Evolutionary conservation across 2,113 vertebrate species (phyloP), one percentile per base, ranked within the genome.

Genomic region (Tetrax tetrax): DNA sequence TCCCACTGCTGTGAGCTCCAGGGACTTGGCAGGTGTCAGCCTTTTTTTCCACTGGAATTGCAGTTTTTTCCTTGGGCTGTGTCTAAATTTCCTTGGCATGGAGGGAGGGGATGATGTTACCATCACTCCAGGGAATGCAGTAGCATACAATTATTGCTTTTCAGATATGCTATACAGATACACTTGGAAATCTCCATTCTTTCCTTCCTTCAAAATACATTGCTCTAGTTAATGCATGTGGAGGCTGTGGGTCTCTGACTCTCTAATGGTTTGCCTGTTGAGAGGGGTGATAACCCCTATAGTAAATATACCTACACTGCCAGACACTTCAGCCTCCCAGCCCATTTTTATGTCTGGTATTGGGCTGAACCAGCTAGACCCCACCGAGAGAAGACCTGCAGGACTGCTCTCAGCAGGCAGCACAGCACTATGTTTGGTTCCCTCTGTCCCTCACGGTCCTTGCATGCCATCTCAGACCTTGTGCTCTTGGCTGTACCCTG

Each of bases 31-130:
- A 93, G 33, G 22, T 80, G 22, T 35, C 69, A 60, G 51, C 47
- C 19, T 60, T 88, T 43, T 96, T 95, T 95, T 91, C 94, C 89
- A 79, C 57, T 72, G 37, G 50, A 93, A 90, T 47, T 93, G 90
- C 84, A 88, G 51, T 91, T 96, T 95, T 89, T 89, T 70, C 82
- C 82, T 83, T 96, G 87, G 81, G 78, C 91, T 95, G 59, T 88
- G 61, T 87, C 65, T 96, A 94, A 91, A 95, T 96, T 93, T 93
- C 90, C 66, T 88, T 97, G 96, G 95, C 95, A 77, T 38, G 20
- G 54, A 93, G 54, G 54, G 59, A 86, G 82, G 41, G 41, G 83
- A 81, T 96, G 95, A 93, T 83, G 79, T 91, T 96, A 93, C 93
- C 56, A 83, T 88, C 71, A 85, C 92, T 95, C 71, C 90, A 90